Evolutionary conservation across 2,888 invertebrate species (phyloP).

Genomic region (Netelia inedita): DNA sequence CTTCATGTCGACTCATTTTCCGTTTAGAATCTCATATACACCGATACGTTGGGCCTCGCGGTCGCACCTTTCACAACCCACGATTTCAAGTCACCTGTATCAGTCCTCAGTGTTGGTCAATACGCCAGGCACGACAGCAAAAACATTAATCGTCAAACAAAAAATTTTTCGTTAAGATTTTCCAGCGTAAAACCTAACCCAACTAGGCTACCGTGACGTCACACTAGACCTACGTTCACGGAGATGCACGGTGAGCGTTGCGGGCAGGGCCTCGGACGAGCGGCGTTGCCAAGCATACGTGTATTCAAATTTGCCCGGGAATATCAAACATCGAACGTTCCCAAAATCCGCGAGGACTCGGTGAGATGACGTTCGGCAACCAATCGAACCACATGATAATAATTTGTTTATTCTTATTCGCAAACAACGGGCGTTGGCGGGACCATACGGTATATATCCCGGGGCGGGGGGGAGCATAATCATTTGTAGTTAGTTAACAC

Average conservation of each 20-base stretch:
- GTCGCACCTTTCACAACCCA: constrained; percentile 79
- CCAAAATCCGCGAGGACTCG: neutral
- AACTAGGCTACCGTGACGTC: constrained; percentile 88
- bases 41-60: constrained; percentile 78
- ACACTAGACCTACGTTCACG: constrained; percentile 79
- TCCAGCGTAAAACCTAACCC: constrained; percentile 90
- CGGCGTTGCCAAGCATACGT: constrained; percentile 54
- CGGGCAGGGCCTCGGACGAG: constrained; percentile 32
- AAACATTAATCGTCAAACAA: constrained; percentile 88
- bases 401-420: neutral
- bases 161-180: constrained; percentile 89
- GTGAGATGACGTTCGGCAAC: neutral
- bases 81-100: constrained; percentile 72
- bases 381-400: neutral
- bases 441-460: neutral
- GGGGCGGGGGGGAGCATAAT: neutral
- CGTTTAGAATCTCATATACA: constrained; percentile 85
- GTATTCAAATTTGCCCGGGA: constrained; percentile 26
- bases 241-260: constrained; percentile 62
- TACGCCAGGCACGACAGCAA: constrained; percentile 86
- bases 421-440: neutral
- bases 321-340: constrained; percentile 22
- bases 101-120: constrained; percentile 86
- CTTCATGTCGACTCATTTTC: constrained; percentile 98
- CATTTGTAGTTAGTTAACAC: neutral